Base-by-base conservation (phyloP, 2,888 invertebrate species). In the Drosophila diplacantha region DNA sequence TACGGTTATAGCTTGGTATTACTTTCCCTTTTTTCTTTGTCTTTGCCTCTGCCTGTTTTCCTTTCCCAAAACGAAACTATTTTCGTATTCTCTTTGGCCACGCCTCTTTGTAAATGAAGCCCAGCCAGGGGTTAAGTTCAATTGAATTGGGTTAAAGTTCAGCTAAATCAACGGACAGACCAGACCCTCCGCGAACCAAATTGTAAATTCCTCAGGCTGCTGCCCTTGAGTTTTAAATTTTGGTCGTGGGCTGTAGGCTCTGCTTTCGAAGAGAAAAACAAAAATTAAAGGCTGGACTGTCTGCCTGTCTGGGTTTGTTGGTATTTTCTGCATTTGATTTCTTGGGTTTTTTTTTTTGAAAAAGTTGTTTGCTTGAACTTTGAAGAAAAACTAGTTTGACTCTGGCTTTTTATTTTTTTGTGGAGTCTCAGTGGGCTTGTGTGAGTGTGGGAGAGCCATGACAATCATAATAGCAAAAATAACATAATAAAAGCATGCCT, bases 291-390 rank as follows among this genome's bases (percentile, higher is more conserved):
- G 18, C 44, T 20, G 44, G 8, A 31, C 44, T 44, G 44, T 29
- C 43, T 22, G 41, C 20, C 51, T n/a, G 51, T 29, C 51, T 39
- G 41, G 14, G 8, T 26, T 31, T 31, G 31, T 29, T 26, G 16
- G 32, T 34, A 24, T 26, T 34, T 34, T 54, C 26, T 35, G 34
- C 35, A 20, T 61, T 34, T 24, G 14, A 11, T 39, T 26, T 49
- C 12, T 41, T 59, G 22, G 9, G 0, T 24, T 32, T 50, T 65
- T 24, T 2, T 24, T 32, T 38, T 55, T 20, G 18, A 50, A 51
- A 66, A 66, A 51, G 57, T 63, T 39, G 63, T 41, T 62, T 49
- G 49, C 50, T 35, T 18, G 18, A 66, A 59, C 58, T 59, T 44
- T 59, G 60, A 34, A 24, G 37, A 44, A 59, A 56, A 51, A 57